Evolutionary conservation across 2,113 vertebrate species (phyloP), one percentile per base, ranked within the genome.

Genomic region (Mustela nigripes): DNA sequence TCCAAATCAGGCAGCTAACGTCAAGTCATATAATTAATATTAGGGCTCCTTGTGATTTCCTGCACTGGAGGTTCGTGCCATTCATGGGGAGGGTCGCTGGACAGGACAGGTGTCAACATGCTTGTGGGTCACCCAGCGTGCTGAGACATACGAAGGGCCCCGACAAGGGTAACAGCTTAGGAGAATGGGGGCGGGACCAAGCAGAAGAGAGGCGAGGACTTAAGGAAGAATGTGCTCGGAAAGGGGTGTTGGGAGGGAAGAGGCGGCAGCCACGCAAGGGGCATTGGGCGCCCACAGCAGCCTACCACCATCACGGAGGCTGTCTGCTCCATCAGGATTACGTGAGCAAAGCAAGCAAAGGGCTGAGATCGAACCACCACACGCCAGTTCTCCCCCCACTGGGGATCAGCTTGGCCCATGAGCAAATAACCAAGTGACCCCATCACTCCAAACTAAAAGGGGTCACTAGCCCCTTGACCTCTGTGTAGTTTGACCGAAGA

Each of bases 1-100:
- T 4, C 24, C n/a, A 69, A 36, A 31, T 12, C n/a, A 33, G 39
- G 56, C 1, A 14, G 8, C 56, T 15, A 4, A 91, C 10, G 42
- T 15, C 14, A 1, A 71, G 78, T 39, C 42, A 39, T 28, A 16
- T 31, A 7, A 83, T 69, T 60, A 39, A 39, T 21, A 11, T 10
- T 4, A 39, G 31, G 63, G 28, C 63, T 67, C 62, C 28, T 11
- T 58, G 60, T 22, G 22, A 6, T 3, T 1, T 42, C 56, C 62
- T 28, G 39, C 33, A 19, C 24, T 18, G 22, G 18, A 50, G 56
- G 21, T 62, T 58, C 33, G 2, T 14, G 9, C 45, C 76, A 7
- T 10, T 15, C 16, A 0, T 4, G 1, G 45, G 45, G 79, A 33
- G 0, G 15, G 53, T 2, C 0, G 31, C 33, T 11, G 7, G 31